These are phyloP conservation scores for Phalloptychus januarius DNA, from an alignment of 2,797 vertebrate genomes.

Conservation along the genomic window DNA sequence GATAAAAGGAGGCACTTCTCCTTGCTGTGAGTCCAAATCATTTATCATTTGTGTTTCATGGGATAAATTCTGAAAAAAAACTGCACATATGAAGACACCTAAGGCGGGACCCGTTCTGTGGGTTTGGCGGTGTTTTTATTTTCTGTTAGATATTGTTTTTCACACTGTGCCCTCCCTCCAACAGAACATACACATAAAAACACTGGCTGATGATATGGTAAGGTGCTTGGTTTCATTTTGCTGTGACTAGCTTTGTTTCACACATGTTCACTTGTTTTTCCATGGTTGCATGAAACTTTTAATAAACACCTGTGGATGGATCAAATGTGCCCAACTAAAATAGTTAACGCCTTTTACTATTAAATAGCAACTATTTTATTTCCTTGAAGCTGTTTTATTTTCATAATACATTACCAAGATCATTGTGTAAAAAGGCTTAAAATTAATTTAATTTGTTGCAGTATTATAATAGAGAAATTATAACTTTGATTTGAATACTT, in stretches of 20 bases:
- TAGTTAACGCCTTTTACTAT: background rate
- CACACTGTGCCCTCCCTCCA: conserved; percentile 83
- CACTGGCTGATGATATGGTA: conserved; percentile 99
- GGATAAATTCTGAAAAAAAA: conserved; percentile 1
- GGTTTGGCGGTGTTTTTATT: conserved; percentile 61
- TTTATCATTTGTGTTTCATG: background rate
- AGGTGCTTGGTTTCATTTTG: conserved; percentile 85
- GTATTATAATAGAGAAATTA: background rate
- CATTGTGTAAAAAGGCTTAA: background rate
- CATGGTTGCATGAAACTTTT: conserved; percentile 59
- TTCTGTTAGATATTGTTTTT: conserved; percentile 79
- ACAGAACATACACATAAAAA: conserved; percentile 99
- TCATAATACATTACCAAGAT: background rate
- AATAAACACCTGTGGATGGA: conserved; percentile 76
- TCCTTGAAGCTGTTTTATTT: background rate
- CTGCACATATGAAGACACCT: conserved; percentile 45
- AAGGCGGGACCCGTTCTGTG: conserved; percentile 31
- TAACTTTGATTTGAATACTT: background rate
- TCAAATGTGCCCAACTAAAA: conserved; percentile 43
- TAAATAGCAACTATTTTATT: conserved; percentile 7
- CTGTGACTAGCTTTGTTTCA: conserved; percentile 61
- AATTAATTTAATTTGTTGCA: background rate
- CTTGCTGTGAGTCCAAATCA: background rate
- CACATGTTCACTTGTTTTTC: conserved; percentile 52
- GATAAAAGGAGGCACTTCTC: background rate